These are phyloP conservation scores for Neolamprologus brichardi DNA, from an alignment of 2,113 vertebrate genomes.

Conservation along the genomic window DNA sequence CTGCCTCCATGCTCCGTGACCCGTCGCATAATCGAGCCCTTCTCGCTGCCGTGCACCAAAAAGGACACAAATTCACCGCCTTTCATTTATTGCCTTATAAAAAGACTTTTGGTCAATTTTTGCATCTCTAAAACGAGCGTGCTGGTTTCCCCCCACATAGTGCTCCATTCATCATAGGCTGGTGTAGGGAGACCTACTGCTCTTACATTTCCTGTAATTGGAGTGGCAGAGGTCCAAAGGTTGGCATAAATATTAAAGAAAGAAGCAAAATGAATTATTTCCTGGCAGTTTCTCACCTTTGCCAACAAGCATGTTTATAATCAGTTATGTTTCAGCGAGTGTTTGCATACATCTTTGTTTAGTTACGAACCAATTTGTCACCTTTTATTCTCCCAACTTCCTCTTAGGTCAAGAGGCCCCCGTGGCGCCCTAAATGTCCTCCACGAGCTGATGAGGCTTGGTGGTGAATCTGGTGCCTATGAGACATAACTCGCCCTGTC, in stretches of 20 bases:
- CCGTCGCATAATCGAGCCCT: conserved; percentile 61
- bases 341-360: conserved; percentile 46
- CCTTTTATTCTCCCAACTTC: conserved; percentile 47
- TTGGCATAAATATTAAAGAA: conserved; percentile 77
- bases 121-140: conserved; percentile 81
- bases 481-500: conserved; percentile 62
- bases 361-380: conserved; percentile 55
- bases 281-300: conserved; percentile 71
- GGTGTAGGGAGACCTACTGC: conserved; percentile 81
- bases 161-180: conserved; percentile 90
- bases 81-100: conserved; percentile 71
- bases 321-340: conserved; percentile 27
- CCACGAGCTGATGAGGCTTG: conserved; percentile 44
- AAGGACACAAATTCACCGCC: conserved; percentile 40
- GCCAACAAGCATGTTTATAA: conserved; percentile 78
- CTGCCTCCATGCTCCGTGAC: conserved; percentile 16
- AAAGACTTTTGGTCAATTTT: conserved; percentile 68
- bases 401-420: conserved; percentile 58
- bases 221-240: conserved; percentile 82
- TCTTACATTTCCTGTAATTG: conserved; percentile 82
- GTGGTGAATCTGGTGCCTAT: conserved; percentile 56
- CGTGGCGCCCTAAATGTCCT: conserved; percentile 47
- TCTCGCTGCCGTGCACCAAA: conserved; percentile 45
- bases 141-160: conserved; percentile 84
- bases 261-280: conserved; percentile 80